Evolutionary conservation across 2,888 invertebrate species (phyloP), one percentile per base, ranked within the genome.

Genomic region (Willowsia nigromaculata): DNA sequence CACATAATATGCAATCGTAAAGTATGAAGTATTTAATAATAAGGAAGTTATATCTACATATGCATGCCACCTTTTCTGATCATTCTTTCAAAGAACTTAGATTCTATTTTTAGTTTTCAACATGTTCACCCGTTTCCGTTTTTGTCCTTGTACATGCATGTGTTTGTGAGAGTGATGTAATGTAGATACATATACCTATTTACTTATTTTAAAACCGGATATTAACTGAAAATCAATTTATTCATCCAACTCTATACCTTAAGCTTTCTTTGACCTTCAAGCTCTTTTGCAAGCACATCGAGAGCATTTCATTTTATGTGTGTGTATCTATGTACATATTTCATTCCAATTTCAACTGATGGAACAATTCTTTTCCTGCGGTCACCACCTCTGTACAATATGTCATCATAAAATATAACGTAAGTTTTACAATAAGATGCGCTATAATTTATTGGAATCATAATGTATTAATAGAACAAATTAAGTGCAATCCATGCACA

Each of bases 401-500:
- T 50, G 43, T 37, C 78, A 78, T 78, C 22, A 56, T 22, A 59
- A n/a, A 37, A 43, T 25, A 83, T 53, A 40, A 81, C 40, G 30
- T n/a, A 62, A 43, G 11, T 27, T 25, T 74, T 74, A 47, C 18
- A 53, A 76, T 25, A 53, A 50, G 30, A 71, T 50, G 50, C 53
- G 53, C 56, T 40, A 25, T 83, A 43, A 2, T 33, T 40, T 56
- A 33, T 43, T 85, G 84, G 56, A 74, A 74, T 85, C 74, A 59
- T 74, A 47, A 59, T 59, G 30, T 59, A 59, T 50, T 65, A 33
- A 11, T 68, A 30, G 68, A 68, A 68, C 40, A 62, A 83, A 27
- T 56, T 59, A 56, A 68, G 86, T 86, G 86, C 86, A 86, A 86
- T 86, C 86, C 56, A 86, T 86, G 86, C 86, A 86, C 86, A 85